phyloP scores from a whole-genome alignment of 1,140 invertebrate genomes.

The Bombus consobrinus region DNA sequence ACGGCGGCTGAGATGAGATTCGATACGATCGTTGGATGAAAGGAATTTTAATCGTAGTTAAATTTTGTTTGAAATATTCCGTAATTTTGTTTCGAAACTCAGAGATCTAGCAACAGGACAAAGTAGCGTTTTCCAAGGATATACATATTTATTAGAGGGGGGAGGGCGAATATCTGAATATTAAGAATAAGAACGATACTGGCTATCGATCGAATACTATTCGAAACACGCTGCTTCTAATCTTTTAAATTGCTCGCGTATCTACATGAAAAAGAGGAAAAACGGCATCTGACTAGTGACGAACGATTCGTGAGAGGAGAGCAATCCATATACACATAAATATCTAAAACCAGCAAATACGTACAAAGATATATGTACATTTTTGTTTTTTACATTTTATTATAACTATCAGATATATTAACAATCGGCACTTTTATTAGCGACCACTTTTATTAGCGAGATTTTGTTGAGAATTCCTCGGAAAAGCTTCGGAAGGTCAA shows the following conservation, averaged over 20 bases:
- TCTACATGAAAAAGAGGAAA: neutral
- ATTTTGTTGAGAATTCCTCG: neutral
- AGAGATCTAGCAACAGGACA: too few relatives aligned
- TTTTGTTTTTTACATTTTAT: too few relatives aligned
- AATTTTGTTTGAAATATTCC: neutral
- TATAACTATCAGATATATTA: too few relatives aligned
- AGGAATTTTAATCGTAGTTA: neutral
- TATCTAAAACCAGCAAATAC: too few relatives aligned
- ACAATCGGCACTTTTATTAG: neutral
- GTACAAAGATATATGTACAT: too few relatives aligned
- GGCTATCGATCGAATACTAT: neutral
- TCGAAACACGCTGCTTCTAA: too few relatives aligned
- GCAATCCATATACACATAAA: too few relatives aligned
- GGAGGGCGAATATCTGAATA: neutral
- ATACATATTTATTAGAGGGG: too few relatives aligned
- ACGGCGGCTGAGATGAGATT: too few relatives aligned
- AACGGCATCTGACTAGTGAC: too few relatives aligned
- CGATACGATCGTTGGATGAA: neutral
- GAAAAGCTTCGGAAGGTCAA: neutral
- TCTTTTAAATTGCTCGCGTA: neutral
- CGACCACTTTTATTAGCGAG: neutral
- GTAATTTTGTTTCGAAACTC: neutral
- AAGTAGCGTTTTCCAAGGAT: too few relatives aligned
- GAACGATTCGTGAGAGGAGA: too few relatives aligned
- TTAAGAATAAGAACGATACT: neutral